Evolutionary conservation across 23 tunicate species (phyloP), one percentile per base, ranked within the genome.

Genomic region (Trididemnum clinides): DNA sequence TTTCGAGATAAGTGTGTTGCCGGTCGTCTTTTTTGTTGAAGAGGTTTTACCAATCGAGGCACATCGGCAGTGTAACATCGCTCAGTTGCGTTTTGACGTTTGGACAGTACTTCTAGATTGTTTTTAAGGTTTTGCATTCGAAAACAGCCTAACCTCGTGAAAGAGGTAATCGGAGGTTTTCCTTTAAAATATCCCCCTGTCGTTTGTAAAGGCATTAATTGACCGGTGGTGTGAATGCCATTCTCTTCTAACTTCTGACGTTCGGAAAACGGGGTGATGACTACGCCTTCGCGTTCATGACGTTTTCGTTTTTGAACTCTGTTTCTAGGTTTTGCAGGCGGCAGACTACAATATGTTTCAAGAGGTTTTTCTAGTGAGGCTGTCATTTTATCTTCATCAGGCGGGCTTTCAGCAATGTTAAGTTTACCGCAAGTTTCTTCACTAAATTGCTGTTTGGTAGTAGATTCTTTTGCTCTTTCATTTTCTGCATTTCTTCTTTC

Each of bases 151-250:
- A 82, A 44, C n/a, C 76, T 64, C 12, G 86, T 82, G 59, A 64
- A 82, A 19, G 76, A 76, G 0, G 76, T 82, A 0, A 82, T 34
- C 10, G 86, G 86, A 28, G 86, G 86, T 33, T 82, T 82, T 82
- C 86, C 86, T 64, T 82, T 82, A 31, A 82, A 82, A 34, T 35
- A 82, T 25, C 86, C 86, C 29, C 84, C 71, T 28, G 70, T 62
- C 1, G 66, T 62, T 54, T 54, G 71, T 20, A 79, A 79, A 0
- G 84, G 64, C 34, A 20, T 79, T 0, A 31, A 50, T 20, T 34
- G 64, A 33, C 84, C 57, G 44, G 49, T 57, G 20, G 33, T 21
- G 71, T 50, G 28, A 4, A 51, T 51, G 22, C 29, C 71, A 23
- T 79, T 57, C 6, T 77, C 82, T 0, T 33, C 64, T 7, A 44